Evolutionary conservation across 2,797 vertebrate genomes (phyloP), one percentile per base, ranked within the genome.

Genomic region (Pangasius larnaudii): DNA sequence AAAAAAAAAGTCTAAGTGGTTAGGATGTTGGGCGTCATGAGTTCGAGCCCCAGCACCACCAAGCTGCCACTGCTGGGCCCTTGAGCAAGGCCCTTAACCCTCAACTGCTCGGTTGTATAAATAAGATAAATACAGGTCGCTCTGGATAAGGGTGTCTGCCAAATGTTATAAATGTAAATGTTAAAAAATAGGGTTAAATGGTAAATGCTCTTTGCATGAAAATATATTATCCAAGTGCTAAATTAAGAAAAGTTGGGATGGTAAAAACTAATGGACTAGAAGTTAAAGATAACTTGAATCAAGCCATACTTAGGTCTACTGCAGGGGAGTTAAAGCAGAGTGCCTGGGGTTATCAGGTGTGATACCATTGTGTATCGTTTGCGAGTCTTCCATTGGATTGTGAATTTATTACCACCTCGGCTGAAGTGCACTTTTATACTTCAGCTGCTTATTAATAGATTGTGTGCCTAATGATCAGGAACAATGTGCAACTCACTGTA

Each of bases 211-310:
- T 69, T 53, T 84, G 27, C 16, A 67, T 53, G 14, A 51, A 30
- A 51, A 77, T 77, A 30, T 77, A 30, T 39, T 72, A 7, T 53
- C 46, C 74, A 53, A 77, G 16, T 77, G 74, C 27, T 77, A 30
- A 51, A 77, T 77, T n/a, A 77, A 53, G 14, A 53, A 77, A 77
- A 33, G 49, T 18, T 77, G 4, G 33, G 16, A 33, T 33, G 16
- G 67, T 69, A 24, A 30, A 84, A 51, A 33, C 3, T 6, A 24
- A 39, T 39, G 33, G 1, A n/a, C 58, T 63, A 53, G 27, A 84
- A 51, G 39, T 82, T 86, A 90, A 18, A 79, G 22, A 84, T 58
- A 79, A 72, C 42, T 63, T 86, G 83, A 88, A 84, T 67, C 61
- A 84, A 75, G 39, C 18, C 13, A 30, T 79, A 84, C 78, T 67